phyloP scores from a whole-genome alignment of 2,888 invertebrate species.

The Ctenicera cuprea region DNA sequence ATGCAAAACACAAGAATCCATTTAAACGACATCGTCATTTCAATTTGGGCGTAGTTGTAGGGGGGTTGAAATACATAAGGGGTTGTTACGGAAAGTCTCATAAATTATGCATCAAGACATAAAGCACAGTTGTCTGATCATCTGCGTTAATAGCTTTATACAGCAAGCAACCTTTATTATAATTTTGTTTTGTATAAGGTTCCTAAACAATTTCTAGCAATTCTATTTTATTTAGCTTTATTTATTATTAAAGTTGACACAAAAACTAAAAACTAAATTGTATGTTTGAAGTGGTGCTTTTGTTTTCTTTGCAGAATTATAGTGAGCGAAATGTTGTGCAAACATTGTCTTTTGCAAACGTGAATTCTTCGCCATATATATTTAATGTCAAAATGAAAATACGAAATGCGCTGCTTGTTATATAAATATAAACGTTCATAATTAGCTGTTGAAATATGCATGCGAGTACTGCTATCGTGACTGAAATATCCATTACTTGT shows the following conservation, averaged over 20 bases:
- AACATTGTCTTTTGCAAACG: background rate
- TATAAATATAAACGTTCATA: slow-evolving; percentile 11
- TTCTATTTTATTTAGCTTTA: too few species aligned
- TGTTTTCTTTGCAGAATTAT: too few species aligned
- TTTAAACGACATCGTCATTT: background rate
- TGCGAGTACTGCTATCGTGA: slow-evolving; percentile 13
- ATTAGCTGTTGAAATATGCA: slow-evolving; percentile 24
- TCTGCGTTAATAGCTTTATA: slow-evolving; percentile 18
- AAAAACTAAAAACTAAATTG: too few species aligned
- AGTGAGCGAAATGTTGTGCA: background rate
- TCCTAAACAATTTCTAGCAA: background rate
- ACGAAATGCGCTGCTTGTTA: background rate
- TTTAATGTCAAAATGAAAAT: background rate
- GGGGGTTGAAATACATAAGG: background rate
- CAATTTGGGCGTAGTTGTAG: background rate
- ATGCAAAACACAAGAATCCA: too few species aligned
- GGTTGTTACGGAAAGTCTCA: slow-evolving; percentile 14
- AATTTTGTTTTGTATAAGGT: slow-evolving; percentile 1
- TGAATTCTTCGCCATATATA: background rate
- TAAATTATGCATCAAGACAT: slow-evolving; percentile 19
- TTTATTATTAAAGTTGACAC: background rate
- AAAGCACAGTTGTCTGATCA: slow-evolving; percentile 20
- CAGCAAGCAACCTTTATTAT: background rate
- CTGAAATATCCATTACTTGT: slow-evolving; percentile 13
- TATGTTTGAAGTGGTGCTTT: too few species aligned